Conservation (phyloP, 2,888 invertebrate species). For the Habroteleia sp. region DNA sequence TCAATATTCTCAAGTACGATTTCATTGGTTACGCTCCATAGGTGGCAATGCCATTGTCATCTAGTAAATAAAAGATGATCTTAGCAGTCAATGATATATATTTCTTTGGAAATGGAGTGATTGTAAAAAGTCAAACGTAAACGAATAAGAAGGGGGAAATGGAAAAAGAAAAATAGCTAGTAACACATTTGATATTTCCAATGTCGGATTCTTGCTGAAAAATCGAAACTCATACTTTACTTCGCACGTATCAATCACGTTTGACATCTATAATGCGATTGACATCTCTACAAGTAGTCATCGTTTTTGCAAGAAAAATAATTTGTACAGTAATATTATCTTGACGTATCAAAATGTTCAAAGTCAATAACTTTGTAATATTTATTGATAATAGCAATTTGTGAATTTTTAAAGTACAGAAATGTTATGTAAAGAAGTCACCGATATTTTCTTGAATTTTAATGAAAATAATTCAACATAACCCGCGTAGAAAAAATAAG, state of each 20-base stretch:
- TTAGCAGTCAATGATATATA: constrained; percentile 42
- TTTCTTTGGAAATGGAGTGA: constrained; percentile 19
- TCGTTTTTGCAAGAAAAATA: background rate
- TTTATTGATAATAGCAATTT: too few relatives aligned
- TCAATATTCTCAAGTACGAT: constrained; percentile 15
- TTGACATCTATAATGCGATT: background rate
- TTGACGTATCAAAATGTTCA: background rate
- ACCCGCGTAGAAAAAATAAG: too few relatives aligned
- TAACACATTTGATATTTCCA: background rate
- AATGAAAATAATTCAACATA: too few relatives aligned
- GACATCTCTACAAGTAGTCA: constrained; percentile 3
- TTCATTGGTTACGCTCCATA: constrained; percentile 14
- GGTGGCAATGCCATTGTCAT: constrained; percentile 12
- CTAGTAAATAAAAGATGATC: constrained; percentile 35
- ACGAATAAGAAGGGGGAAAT: constrained; percentile 3
- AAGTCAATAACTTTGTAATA: background rate
- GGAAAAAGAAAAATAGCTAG: constrained; percentile 13
- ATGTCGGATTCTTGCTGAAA: background rate
- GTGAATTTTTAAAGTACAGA: too few relatives aligned
- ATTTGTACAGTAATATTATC: background rate
- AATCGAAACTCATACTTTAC: background rate
- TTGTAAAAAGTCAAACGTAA: constrained; percentile 28
- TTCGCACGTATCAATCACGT: constrained; percentile 1
- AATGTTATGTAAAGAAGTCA: too few relatives aligned
- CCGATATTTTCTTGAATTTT: too few relatives aligned